A percentile compares a stretch with the other conserved stretches of the same genome.
Conservation (phyloP, 1,140 invertebrate species). For the Drosophila lacteicornis region DNA sequence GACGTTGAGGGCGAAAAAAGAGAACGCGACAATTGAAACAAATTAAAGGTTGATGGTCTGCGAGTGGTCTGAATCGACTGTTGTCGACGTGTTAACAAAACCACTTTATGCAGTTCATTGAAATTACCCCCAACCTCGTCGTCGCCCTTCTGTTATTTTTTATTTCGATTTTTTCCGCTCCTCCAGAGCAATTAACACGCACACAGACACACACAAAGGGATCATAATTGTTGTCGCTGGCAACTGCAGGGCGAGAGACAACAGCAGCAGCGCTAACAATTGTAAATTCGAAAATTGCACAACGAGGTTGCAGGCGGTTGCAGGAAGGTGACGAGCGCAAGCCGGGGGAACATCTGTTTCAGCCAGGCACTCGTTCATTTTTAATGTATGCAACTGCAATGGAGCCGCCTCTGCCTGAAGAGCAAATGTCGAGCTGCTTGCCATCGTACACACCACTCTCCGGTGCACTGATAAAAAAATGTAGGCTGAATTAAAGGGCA, state of each 20-base stretch:
- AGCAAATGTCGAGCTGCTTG: conserved; percentile 27
- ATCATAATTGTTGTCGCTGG: conserved; percentile 55
- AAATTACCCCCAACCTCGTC: conserved; percentile 16
- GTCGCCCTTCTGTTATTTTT: conserved; percentile 13
- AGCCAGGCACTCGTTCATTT: conserved; percentile 50
- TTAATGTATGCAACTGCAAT: conserved; percentile 54
- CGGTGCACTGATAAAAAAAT: background rate
- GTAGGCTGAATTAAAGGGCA: background rate
- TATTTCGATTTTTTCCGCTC: conserved; percentile 30
- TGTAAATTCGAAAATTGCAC: conserved; percentile 57
- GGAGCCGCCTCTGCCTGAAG: conserved; percentile 35
- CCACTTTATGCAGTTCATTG: conserved; percentile 54
- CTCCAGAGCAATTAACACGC: conserved; percentile 41
- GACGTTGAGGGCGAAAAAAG: conserved; percentile 29
- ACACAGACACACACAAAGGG: conserved; percentile 20
- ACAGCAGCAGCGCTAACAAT: conserved; percentile 39
- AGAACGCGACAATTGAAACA: conserved; percentile 35
- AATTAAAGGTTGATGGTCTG: conserved; percentile 38
- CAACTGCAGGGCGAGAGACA: conserved; percentile 26
- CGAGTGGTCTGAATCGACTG: conserved; percentile 32
- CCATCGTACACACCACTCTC: conserved; percentile 3
- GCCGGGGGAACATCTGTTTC: conserved; percentile 34
- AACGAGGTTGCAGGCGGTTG: background rate
- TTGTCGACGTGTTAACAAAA: conserved; percentile 50
- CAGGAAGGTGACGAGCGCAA: conserved; percentile 17